Evolutionary conservation across 2,888 invertebrate genomes (phyloP).

Genomic region (Brachycybe producta): DNA sequence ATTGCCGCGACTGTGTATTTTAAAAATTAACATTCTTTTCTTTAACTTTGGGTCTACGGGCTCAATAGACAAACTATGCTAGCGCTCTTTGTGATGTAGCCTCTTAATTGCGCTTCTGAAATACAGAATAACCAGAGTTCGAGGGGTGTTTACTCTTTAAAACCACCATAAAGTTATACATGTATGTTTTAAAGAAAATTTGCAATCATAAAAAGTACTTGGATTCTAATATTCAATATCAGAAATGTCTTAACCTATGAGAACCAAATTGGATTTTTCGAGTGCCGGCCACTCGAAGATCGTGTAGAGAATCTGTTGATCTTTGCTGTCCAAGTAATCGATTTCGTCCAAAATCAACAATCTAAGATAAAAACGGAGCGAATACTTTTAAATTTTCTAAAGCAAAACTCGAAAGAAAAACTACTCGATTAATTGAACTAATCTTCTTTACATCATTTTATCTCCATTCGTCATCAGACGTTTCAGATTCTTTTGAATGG

Average conservation of each 20-base stretch:
- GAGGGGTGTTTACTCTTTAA: too few relatives aligned
- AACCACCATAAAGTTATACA: too few relatives aligned
- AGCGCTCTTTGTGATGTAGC: too few relatives aligned
- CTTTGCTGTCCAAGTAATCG: conserved; percentile 65
- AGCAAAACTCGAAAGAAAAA: background rate
- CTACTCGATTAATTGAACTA: background rate
- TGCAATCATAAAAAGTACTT: too few relatives aligned
- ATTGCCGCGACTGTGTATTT: too few relatives aligned
- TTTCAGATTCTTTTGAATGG: background rate
- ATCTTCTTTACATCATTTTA: background rate
- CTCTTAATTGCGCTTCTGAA: too few relatives aligned
- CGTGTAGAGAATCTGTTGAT: conserved; percentile 76
- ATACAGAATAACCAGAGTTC: too few relatives aligned
- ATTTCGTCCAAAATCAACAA: conserved; percentile 86
- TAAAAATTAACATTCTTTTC: too few relatives aligned
- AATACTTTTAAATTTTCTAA: conserved; percentile 6
- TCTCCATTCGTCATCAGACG: background rate
- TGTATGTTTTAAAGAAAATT: too few relatives aligned
- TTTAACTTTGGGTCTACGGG: too few relatives aligned
- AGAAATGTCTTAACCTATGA: conserved; percentile 76
- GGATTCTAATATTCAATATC: conserved; percentile 4
- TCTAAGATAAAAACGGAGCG: conserved; percentile 36
- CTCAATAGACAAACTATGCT: too few relatives aligned
- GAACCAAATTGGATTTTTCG: conserved; percentile 51
- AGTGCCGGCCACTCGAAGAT: conserved; percentile 86